phyloP scores from a whole-genome alignment of 2,113 vertebrate genomes.

The Ceratotherium simum region DNA sequence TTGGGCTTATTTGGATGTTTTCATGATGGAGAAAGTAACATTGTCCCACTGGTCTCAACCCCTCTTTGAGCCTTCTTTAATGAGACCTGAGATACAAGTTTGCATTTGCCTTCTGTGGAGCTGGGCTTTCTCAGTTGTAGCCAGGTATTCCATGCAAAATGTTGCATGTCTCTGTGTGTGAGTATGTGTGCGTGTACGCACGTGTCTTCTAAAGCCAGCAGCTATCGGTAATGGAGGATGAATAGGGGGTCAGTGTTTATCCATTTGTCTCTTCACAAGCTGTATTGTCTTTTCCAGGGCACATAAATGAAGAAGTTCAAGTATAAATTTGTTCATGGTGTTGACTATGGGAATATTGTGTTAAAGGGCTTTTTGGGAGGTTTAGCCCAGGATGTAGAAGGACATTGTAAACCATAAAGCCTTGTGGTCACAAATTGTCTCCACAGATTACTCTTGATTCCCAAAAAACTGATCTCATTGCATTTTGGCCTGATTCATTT shows the following conservation, averaged over 20 bases:
- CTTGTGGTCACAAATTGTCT: not conserved
- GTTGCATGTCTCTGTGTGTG: fast-evolving
- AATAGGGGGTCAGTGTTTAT: not conserved
- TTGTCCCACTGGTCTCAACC: not conserved
- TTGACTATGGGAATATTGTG: not conserved
- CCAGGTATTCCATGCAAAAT: not conserved
- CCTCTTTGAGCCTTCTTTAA: not conserved
- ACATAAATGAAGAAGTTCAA: not conserved
- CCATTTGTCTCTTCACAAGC: not conserved
- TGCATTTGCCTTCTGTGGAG: not conserved
- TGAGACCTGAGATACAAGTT: not conserved
- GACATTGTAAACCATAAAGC: not conserved
- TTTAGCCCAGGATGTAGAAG: not conserved
- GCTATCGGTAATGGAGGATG: not conserved
- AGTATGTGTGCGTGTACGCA: fast-evolving
- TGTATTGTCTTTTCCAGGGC: not conserved
- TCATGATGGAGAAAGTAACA: not conserved
- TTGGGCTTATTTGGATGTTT: not conserved
- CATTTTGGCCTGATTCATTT: not conserved
- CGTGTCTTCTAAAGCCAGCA: not conserved
- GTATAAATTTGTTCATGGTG: not conserved
- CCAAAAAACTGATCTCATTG: not conserved
- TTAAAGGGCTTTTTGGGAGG: not conserved
- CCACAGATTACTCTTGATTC: not conserved
- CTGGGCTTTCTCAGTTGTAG: not conserved